Evolutionary conservation across 2,797 vertebrate genomes (phyloP), one percentile per base, ranked within the genome.

Genomic region (Tokudaia muenninki): DNA sequence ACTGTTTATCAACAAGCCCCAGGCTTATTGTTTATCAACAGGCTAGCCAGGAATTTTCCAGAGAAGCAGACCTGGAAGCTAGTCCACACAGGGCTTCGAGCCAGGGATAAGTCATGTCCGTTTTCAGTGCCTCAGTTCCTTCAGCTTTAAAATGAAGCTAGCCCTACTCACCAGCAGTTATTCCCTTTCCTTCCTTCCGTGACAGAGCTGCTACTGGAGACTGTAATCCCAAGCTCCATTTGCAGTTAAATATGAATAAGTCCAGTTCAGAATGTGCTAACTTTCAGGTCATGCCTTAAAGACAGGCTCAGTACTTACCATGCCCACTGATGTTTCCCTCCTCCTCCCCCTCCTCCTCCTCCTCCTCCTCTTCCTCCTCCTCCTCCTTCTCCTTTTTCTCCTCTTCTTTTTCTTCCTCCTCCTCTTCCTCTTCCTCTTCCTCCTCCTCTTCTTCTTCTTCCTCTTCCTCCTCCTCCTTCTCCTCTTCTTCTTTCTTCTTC

Each of bases 141-240:
- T 57, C 47, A 19, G 57, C 87, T 97, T 88, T 95, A 78, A 95
- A 55, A 31, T 31, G 29, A 90, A 80, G 8, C 10, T 17, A 83
- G n/a, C 26, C 72, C 47, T 22, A 34, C 17, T 61, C 5, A 14
- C 47, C 2, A 7, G 29, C 44, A n/a, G 37, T 65, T 16, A 10
- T 31, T 75, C 10, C 82, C 34, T 80, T 50, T 70, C 55, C 67
- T 37, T 31, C 61, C 31, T 67, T 70, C 63, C 13, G 16, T 57
- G 21, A 19, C 16, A 29, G 52, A 91, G 29, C 13, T n/a, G 31
- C 13, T 29, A 47, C 37, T 7, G 47, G 34, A 41, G 21, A 6
- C n/a, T 55, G 13, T 13, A 29, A 84, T 65, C 70, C 29, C 6
- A 75, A 55, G 22, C 13, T 79, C 52, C 10, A 2, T 59, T 57